These are phyloP conservation scores for Oryzias woworae DNA, from an alignment of 2,113 vertebrate genomes.

Conservation along the genomic window DNA sequence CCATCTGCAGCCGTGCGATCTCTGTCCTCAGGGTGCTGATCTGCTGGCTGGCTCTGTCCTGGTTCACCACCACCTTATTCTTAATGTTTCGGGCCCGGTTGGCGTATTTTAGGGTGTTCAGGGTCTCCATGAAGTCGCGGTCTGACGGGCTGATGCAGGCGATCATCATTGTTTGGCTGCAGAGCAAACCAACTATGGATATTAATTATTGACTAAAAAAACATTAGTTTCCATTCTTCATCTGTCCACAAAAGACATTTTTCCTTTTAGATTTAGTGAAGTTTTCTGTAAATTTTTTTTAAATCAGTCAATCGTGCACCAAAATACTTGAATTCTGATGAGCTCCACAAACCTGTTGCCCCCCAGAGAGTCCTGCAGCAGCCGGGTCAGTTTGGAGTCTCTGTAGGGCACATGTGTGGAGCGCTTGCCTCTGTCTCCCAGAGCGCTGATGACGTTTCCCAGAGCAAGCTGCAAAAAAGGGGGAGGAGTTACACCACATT, in stretches of 20 bases:
- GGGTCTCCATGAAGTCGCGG: conserved; percentile 97
- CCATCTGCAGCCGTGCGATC: conserved; percentile 95
- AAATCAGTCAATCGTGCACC: no score
- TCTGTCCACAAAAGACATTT: no score
- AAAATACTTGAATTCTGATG: no score
- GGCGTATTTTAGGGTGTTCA: conserved; percentile 95
- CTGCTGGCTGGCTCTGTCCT: conserved; percentile 95
- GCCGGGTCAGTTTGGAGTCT: conserved; percentile 95
- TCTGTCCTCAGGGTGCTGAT: conserved; percentile 91
- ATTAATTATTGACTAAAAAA: no score
- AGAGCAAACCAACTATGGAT: conserved; percentile 24
- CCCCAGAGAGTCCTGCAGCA: conserved; percentile 95
- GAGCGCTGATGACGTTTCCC: conserved; percentile 96
- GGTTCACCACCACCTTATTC: conserved; percentile 96
- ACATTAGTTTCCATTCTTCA: no score
- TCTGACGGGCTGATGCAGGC: conserved; percentile 97
- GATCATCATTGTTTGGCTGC: conserved; percentile 97
- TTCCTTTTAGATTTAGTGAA: no score
- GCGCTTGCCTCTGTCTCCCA: conserved; percentile 95
- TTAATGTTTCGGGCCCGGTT: conserved; percentile 98
- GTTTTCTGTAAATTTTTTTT: no score
- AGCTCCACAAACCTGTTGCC: conserved; percentile 88
- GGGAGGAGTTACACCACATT: not conserved
- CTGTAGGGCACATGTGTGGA: conserved; percentile 95
- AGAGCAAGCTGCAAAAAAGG: conserved; percentile 83